phyloP scores from a whole-genome alignment of 1,140 invertebrate species.

The Papilio polytes region DNA sequence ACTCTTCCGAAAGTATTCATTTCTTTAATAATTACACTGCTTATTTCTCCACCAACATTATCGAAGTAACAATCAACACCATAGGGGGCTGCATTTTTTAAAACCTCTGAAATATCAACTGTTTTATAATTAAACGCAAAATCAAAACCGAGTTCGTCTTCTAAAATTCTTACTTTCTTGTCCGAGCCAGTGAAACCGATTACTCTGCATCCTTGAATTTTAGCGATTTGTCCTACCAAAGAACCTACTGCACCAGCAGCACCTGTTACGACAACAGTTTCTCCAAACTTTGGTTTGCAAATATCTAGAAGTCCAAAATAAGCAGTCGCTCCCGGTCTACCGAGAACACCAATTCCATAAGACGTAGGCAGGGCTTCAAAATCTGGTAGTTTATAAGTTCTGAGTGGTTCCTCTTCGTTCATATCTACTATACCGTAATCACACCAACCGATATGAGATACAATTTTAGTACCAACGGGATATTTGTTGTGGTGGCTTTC shows the following conservation, averaged over 20 bases:
- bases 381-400: slow-evolving; percentile 61
- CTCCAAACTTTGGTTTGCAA: slow-evolving; percentile 88
- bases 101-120: slow-evolving; percentile 78
- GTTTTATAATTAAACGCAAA: slow-evolving; percentile 90
- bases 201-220: slow-evolving; percentile 88
- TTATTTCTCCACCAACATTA: slow-evolving; percentile 87
- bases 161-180: slow-evolving; percentile 88
- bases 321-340: slow-evolving; percentile 85
- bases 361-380: slow-evolving; percentile 61
- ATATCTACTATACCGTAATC: slow-evolving; percentile 73
- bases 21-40: slow-evolving; percentile 84
- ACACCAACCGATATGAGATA: slow-evolving; percentile 85
- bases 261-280: slow-evolving; percentile 87
- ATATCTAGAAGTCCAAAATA: slow-evolving; percentile 90
- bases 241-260: slow-evolving; percentile 89
- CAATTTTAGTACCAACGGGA: slow-evolving; percentile 83
- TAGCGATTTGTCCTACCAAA: slow-evolving; percentile 90
- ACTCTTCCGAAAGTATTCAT: slow-evolving; percentile 86
- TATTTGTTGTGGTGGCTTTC: slow-evolving; percentile 69
- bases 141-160: slow-evolving; percentile 88
- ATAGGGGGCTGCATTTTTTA: slow-evolving; percentile 86
- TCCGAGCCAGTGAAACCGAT: slow-evolving; percentile 90
- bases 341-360: slow-evolving; percentile 61
- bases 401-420: background rate
- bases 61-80: slow-evolving; percentile 87